Percentiles rank a stretch among this genome's conserved stretches.
Conservation (phyloP, 2,888 invertebrate species). For the Helicoverpa assulta region DNA sequence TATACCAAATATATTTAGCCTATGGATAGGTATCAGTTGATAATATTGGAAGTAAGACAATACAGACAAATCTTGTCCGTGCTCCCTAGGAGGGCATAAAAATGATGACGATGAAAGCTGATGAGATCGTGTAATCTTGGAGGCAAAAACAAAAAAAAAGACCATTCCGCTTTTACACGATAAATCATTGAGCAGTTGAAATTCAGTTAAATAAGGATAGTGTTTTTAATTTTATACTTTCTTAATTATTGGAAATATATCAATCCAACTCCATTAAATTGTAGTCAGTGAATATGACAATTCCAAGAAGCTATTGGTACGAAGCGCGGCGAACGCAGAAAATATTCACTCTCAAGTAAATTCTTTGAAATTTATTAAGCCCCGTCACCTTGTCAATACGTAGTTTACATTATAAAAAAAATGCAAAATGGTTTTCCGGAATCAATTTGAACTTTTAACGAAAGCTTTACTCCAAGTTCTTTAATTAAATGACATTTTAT, state of each 20-base stretch:
- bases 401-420: not conserved
- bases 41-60: too few relatives aligned
- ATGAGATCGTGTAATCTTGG: too few relatives aligned
- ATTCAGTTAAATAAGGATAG: too few relatives aligned
- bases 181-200: too few relatives aligned
- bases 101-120: too few relatives aligned
- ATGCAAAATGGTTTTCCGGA: not conserved
- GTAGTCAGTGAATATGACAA: not conserved
- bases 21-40: too few relatives aligned
- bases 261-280: not conserved
- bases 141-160: too few relatives aligned
- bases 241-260: not conserved
- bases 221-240: too few relatives aligned
- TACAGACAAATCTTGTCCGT: too few relatives aligned
- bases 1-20: too few relatives aligned
- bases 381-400: not conserved
- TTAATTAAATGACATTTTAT: not conserved
- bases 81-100: too few relatives aligned
- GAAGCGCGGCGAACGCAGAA: not conserved
- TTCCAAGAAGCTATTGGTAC: not conserved
- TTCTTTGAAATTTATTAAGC: conserved; percentile 1
- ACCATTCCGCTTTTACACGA: too few relatives aligned
- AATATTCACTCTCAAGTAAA: not conserved
- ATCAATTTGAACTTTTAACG: not conserved
- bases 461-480: not conserved